Evolutionary conservation across 2,888 invertebrate genomes (phyloP).

Genomic region (Morpho achilles): DNA sequence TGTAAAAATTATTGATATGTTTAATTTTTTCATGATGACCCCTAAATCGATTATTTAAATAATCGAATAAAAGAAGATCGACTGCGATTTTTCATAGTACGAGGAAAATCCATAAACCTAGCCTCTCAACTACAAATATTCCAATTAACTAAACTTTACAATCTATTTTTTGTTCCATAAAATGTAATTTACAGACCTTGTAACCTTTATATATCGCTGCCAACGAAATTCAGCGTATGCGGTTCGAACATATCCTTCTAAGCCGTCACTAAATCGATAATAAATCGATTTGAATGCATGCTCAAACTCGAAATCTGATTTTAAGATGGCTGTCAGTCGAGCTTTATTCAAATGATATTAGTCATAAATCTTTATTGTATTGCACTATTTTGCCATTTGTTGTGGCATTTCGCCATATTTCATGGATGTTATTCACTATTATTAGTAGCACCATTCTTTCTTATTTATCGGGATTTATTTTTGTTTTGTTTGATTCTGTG

Average conservation of each 20-base stretch:
- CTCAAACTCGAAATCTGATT: conserved; percentile 5
- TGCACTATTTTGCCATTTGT: conserved; percentile 19
- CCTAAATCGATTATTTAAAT: too few relatives aligned
- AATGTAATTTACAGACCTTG: too few relatives aligned
- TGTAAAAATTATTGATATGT: too few relatives aligned
- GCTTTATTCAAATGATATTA: conserved; percentile 14
- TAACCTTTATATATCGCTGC: background rate
- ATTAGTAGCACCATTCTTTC: background rate
- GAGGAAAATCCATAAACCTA: too few relatives aligned
- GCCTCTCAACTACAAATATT: too few relatives aligned
- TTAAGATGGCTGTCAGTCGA: conserved; percentile 12
- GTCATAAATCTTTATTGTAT: conserved; percentile 17
- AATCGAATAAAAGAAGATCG: too few relatives aligned
- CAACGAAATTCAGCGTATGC: background rate
- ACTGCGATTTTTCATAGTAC: too few relatives aligned
- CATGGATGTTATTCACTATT: conserved; percentile 4
- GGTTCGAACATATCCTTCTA: background rate
- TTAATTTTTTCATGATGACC: too few relatives aligned
- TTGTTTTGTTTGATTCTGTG: too few relatives aligned
- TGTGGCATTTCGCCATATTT: conserved; percentile 21
- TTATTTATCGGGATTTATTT: background rate
- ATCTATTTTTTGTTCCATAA: too few relatives aligned
- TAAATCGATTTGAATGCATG: conserved; percentile 8
- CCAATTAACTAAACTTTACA: too few relatives aligned
- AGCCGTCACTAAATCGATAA: background rate